Evolutionary conservation across 30 jellyfish, hydroid and myxozoan genomes (phyloP), one percentile per base, ranked within the genome.

Genomic region (Sanderia malayensis): DNA sequence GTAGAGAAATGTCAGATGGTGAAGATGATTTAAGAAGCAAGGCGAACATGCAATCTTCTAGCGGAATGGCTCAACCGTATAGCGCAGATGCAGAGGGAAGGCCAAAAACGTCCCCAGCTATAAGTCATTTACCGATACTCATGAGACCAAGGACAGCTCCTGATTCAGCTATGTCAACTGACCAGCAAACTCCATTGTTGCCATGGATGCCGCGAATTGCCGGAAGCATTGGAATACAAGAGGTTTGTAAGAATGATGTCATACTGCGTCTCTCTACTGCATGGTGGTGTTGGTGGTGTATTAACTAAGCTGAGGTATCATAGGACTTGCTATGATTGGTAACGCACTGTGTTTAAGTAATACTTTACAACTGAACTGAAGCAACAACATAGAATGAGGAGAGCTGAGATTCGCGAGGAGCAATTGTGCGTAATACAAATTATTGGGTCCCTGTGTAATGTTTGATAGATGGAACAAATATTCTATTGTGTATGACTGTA

Each of bases 1-100:
- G 96, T 2, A 71, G 37, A 49, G 96, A 87, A 46, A 41, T 87
- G 31, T 87, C 96, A 24, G 96, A 87, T 44, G 85, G 84, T 26
- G 93, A 80, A 60, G 79, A 68, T 24, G 81, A 65, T 24, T 8
- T 29, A 11, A 74, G 27, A n/a, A 73, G 74, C 52, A 73, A 73
- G 33, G 58, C 6, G 1, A 46, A n/a, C 8, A 18, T n/a, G 27
- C 67, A 46, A n/a, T 34, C 65, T 44, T n/a, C 20, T 20, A n/a
- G 64, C 7, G 46, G 66, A 22, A 30, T 57, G 1, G 49, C 72
- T 19, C 61, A 34, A 10, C 31, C 30, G n/a, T 34, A n/a, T 15
- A 22, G 19, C 44, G n/a, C 23, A 7, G 85, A 73, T 29, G 4
- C 60, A 2, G 55, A 37, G 3, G 77, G 28, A 17, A 58, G 94